Evolutionary conservation across 2,888 invertebrate species (phyloP).

Genomic region (Seira musarum): DNA sequence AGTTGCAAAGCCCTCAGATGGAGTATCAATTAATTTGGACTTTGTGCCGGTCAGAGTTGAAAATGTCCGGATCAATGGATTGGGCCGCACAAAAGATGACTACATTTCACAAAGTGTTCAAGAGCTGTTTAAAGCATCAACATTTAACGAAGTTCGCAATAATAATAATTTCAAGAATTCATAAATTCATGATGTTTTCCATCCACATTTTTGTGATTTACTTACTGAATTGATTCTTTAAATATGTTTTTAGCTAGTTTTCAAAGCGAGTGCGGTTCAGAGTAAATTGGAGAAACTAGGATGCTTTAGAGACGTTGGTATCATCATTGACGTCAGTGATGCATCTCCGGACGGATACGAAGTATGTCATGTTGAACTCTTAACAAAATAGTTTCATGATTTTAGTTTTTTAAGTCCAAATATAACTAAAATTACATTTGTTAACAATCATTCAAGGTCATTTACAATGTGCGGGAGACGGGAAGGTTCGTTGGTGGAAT

Average conservation of each 20-base stretch:
- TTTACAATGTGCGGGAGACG: slow-evolving; percentile 88
- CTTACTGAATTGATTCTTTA: slow-evolving; percentile 14
- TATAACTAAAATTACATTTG: too few species aligned
- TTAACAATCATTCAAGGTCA: slow-evolving; percentile 80
- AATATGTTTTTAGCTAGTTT: slow-evolving; percentile 72
- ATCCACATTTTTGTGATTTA: background rate
- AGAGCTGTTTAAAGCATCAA: slow-evolving; percentile 86
- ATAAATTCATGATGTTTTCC: background rate
- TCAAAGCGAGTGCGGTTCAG: slow-evolving; percentile 77
- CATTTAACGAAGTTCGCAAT: slow-evolving; percentile 94
- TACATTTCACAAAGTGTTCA: slow-evolving; percentile 84
- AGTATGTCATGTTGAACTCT: slow-evolving; percentile 74
- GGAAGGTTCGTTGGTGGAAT: slow-evolving; percentile 88
- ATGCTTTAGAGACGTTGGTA: slow-evolving; percentile 89
- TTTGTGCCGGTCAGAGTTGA: slow-evolving; percentile 83
- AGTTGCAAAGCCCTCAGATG: slow-evolving; percentile 58
- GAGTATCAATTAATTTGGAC: slow-evolving; percentile 60
- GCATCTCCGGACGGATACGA: slow-evolving; percentile 87
- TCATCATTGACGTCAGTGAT: slow-evolving; percentile 89
- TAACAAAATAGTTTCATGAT: background rate
- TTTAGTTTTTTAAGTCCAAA: slow-evolving; percentile 2
- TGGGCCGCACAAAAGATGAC: slow-evolving; percentile 91
- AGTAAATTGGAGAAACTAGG: slow-evolving; percentile 86
- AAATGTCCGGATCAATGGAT: slow-evolving; percentile 87
- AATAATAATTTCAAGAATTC: slow-evolving; percentile 72